Conservation (phyloP, 2,113 vertebrate genomes). For the Egretta garzetta region DNA sequence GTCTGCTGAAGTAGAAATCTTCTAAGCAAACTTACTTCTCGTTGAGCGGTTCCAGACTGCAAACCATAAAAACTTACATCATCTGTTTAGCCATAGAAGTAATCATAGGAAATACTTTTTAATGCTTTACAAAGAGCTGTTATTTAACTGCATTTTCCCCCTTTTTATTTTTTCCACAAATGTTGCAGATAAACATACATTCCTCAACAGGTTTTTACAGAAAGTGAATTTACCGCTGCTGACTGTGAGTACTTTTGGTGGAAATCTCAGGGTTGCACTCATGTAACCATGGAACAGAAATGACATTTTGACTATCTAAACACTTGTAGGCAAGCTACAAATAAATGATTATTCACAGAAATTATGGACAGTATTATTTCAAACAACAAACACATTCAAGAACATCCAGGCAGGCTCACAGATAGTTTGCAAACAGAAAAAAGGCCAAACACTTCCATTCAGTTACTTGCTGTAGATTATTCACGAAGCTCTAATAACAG, state of each 20-base stretch:
- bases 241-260: not conserved
- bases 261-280: not conserved
- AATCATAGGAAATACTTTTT: not conserved
- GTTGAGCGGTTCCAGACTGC: not conserved
- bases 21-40: not conserved
- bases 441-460: conserved; percentile 23
- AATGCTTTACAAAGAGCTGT: not conserved
- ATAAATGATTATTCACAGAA: conserved; percentile 50
- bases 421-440: conserved; percentile 44
- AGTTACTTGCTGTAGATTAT: conserved; percentile 38
- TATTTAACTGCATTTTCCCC: not conserved
- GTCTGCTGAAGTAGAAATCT: not conserved
- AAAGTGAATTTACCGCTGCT: not conserved
- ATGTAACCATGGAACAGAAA: conserved; percentile 11
- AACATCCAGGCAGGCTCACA: conserved; percentile 24
- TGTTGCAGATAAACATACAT: not conserved
- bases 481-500: conserved; percentile 30
- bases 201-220: not conserved
- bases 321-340: not conserved
- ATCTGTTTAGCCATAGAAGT: not conserved
- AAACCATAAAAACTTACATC: not conserved
- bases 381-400: conserved; percentile 57
- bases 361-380: conserved; percentile 22
- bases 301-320: conserved; percentile 44
- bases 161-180: accelerated